These are phyloP conservation scores for Symphodus melops DNA, from an alignment of 2,113 vertebrate species.

Conservation along the genomic window DNA sequence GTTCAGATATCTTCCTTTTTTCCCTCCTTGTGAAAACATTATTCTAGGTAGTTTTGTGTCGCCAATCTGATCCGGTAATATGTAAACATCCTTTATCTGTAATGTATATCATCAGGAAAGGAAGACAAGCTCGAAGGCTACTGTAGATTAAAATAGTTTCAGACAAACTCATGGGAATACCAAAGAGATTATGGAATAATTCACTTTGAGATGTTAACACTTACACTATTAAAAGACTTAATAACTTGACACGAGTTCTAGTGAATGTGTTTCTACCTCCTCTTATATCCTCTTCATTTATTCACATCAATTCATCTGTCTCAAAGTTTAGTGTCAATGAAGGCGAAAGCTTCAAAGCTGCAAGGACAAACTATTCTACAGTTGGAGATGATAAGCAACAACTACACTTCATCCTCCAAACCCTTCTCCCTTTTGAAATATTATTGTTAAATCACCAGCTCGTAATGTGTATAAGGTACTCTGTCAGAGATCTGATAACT, in stretches of 20 bases:
- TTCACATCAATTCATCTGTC: conserved; percentile 47
- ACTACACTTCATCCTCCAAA: neutral
- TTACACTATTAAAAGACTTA: conserved; percentile 2
- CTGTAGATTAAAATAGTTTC: neutral
- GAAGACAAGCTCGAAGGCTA: neutral
- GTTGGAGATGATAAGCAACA: neutral
- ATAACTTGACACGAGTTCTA: neutral
- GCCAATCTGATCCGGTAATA: neutral
- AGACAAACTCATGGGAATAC: too few relatives aligned
- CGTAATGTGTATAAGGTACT: neutral
- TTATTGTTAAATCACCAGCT: neutral
- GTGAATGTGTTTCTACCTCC: neutral
- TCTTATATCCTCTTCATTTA: conserved; percentile 37
- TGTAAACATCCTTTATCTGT: conserved; percentile 13
- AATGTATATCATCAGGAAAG: conserved; percentile 8
- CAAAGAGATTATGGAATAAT: neutral
- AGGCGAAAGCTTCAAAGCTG: neutral
- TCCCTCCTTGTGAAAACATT: conserved; percentile 40
- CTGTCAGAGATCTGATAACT: conserved; percentile 26
- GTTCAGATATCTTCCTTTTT: conserved; percentile 42
- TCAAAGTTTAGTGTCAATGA: conserved; percentile 46
- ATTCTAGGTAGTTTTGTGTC: conserved; percentile 21
- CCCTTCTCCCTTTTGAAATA: neutral
- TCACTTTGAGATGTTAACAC: neutral
- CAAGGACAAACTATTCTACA: neutral